Conservation (phyloP, 2,888 invertebrate species). For the Cryptus armator region DNA sequence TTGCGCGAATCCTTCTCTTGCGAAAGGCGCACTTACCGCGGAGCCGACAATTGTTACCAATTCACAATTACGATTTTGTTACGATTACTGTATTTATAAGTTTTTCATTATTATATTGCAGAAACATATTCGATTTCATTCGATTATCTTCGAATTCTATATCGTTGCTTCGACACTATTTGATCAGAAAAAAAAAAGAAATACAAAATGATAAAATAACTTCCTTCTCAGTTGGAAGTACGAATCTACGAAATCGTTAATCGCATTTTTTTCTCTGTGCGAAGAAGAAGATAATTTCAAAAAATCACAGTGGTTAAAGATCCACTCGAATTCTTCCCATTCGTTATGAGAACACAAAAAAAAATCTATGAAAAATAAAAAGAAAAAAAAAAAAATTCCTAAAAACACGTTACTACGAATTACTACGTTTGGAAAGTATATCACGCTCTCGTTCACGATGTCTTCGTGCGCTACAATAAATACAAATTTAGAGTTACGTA, state of each 20-base stretch:
- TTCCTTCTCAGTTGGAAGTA: slow-evolving; percentile 30
- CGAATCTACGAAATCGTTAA: slow-evolving; percentile 17
- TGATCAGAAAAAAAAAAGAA: slow-evolving; percentile 13
- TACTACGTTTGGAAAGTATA: slow-evolving; percentile 60
- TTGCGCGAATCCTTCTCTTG: slow-evolving; percentile 39
- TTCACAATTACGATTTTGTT: slow-evolving; percentile 47
- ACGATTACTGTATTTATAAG: slow-evolving; percentile 35
- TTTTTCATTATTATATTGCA: slow-evolving; percentile 8
- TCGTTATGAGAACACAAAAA: slow-evolving; percentile 44
- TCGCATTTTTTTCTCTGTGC: slow-evolving; percentile 21
- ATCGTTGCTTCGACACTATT: slow-evolving; percentile 16
- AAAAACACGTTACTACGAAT: slow-evolving; percentile 62
- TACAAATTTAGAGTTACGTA: slow-evolving; percentile 50
- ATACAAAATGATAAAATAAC: slow-evolving; percentile 27
- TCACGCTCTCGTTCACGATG: slow-evolving; percentile 78
- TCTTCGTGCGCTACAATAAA: slow-evolving; percentile 75
- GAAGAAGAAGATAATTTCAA: not conserved
- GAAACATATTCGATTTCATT: slow-evolving; percentile 14
- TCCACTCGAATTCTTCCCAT: slow-evolving; percentile 40
- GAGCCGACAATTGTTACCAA: slow-evolving; percentile 50
- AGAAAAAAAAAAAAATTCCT: slow-evolving; percentile 33
- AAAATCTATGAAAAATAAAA: slow-evolving; percentile 40
- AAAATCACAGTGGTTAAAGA: not conserved
- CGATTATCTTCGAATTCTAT: slow-evolving; percentile 20
- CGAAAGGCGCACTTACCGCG: slow-evolving; percentile 44